Evolutionary conservation across 1,140 invertebrate genomes (phyloP).

Genomic region (Chironomus tepperi): DNA sequence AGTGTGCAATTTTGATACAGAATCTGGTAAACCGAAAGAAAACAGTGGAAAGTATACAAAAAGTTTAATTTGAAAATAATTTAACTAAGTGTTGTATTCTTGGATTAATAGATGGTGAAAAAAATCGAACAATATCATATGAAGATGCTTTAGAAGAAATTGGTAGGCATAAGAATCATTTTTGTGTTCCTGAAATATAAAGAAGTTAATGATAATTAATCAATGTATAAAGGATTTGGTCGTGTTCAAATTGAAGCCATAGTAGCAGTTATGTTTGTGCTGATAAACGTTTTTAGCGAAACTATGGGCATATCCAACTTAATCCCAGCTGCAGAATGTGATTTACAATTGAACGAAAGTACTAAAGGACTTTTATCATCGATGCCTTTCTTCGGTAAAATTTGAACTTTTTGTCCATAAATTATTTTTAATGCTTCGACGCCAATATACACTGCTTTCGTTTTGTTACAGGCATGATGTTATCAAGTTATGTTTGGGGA

Average conservation of each 20-base stretch:
- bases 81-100: background rate
- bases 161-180: background rate
- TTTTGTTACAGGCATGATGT: conserved; percentile 51
- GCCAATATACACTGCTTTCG: too few relatives aligned
- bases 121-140: background rate
- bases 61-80: background rate
- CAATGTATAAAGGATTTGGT: background rate
- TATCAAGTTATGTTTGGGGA: conserved; percentile 55
- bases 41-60: background rate
- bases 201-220: too few relatives aligned
- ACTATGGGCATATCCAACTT: conserved; percentile 38
- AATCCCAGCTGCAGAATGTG: conserved; percentile 39
- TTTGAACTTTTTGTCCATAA: background rate
- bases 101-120: background rate
- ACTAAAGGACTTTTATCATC: conserved; percentile 37
- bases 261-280: background rate
- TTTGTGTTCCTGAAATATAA: too few relatives aligned
- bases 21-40: background rate
- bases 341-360: conserved; percentile 36
- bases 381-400: conserved; percentile 36
- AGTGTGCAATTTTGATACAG: background rate
- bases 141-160: background rate
- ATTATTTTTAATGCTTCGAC: conserved; percentile 9
- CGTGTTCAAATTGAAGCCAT: background rate
- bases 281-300: conserved; percentile 38